Evolutionary conservation across 2,113 vertebrate species (phyloP).

Genomic region (Aphelocoma coerulescens): DNA sequence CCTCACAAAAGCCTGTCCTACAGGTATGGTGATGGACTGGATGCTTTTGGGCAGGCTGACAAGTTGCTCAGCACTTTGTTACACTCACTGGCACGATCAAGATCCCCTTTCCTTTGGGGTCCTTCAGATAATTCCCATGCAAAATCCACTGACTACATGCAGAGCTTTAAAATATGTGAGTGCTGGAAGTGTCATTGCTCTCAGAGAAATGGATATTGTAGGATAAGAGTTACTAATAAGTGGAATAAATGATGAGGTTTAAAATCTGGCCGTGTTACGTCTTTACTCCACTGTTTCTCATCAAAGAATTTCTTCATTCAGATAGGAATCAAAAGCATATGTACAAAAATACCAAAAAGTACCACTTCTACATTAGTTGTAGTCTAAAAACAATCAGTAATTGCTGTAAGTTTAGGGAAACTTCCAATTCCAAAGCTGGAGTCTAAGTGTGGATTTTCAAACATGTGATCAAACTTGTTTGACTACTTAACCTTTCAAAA

Average conservation of each 20-base stretch:
- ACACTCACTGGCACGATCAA: not conserved
- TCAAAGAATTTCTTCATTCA: not conserved
- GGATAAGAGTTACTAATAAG: not conserved
- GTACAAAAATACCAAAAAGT: not conserved
- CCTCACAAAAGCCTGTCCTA: not conserved
- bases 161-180: not conserved
- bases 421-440: not conserved
- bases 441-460: not conserved
- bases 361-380: not conserved
- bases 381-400: not conserved
- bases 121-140: not conserved
- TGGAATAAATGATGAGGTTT: not conserved
- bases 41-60: not conserved
- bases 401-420: not conserved
- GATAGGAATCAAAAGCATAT: not conserved
- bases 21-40: not conserved
- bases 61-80: not conserved
- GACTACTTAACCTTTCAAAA: conserved; percentile 15
- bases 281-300: not conserved
- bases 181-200: not conserved
- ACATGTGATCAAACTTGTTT: not conserved
- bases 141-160: not conserved
- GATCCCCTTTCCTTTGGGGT: not conserved
- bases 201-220: not conserved
- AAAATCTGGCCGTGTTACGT: not conserved